Evolutionary conservation across 2,797 vertebrate genomes (phyloP).

Genomic region (Enteromius radiatus): DNA sequence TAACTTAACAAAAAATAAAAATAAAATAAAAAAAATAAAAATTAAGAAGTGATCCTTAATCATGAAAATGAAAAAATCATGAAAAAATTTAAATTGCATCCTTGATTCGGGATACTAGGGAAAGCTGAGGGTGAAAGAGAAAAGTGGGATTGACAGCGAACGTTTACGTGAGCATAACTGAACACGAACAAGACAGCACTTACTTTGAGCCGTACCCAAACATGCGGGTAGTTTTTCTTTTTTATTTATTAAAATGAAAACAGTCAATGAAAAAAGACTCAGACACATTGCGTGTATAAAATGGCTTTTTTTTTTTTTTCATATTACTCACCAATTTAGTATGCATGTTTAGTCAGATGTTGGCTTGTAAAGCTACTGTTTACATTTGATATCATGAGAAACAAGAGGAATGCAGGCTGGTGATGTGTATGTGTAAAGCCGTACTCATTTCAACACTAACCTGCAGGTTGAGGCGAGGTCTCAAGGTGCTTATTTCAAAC

Average conservation of each 20-base stretch:
- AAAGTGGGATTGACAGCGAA: constrained; percentile 82
- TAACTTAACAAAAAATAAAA: constrained; percentile 69
- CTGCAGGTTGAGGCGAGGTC: constrained; percentile 80
- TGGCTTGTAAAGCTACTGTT: constrained; percentile 90
- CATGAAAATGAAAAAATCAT: constrained; percentile 65
- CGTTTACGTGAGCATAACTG: constrained; percentile 78
- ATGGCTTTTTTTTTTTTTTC: constrained; percentile 74
- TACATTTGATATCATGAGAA: constrained; percentile 76
- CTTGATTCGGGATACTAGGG: constrained; percentile 80
- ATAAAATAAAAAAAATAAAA: constrained; percentile 74
- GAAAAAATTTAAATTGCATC: constrained; percentile 78
- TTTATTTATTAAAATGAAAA: constrained; percentile 62
- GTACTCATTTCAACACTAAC: constrained; percentile 80
- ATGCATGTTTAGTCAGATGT: constrained; percentile 87
- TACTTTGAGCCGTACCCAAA: constrained; percentile 89
- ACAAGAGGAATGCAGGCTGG: constrained; percentile 65
- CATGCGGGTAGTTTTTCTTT: constrained; percentile 81
- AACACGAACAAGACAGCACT: constrained; percentile 86
- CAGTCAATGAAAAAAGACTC: constrained; percentile 70
- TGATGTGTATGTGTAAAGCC: constrained; percentile 81
- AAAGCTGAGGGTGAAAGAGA: constrained; percentile 83
- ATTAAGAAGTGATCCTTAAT: constrained; percentile 47
- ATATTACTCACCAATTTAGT: constrained; percentile 82
- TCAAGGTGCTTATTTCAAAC: constrained; percentile 81
- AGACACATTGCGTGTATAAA: constrained; percentile 85